Evolutionary conservation across 2,113 vertebrate genomes (phyloP).

Genomic region (Seriola aureovittata): DNA sequence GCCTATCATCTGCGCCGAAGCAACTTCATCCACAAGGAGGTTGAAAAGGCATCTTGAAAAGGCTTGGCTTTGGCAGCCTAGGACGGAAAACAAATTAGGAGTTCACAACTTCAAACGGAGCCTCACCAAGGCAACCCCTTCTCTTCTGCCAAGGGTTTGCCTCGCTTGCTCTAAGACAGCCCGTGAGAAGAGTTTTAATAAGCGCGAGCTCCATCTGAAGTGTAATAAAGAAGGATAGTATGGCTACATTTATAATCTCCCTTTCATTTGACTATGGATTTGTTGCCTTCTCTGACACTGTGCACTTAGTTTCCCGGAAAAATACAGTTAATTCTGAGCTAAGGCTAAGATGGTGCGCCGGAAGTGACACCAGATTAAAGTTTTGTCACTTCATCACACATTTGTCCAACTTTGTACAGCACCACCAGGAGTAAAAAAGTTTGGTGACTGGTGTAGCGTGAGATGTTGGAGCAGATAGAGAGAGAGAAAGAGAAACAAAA

Average conservation of each 20-base stretch:
- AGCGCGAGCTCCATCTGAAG: constrained; percentile 38
- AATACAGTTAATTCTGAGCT: constrained; percentile 7
- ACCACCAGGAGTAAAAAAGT: not conserved
- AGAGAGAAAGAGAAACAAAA: too few relatives aligned
- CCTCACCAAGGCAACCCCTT: constrained; percentile 61
- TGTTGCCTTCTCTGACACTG: constrained; percentile 6
- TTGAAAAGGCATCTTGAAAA: constrained; percentile 63
- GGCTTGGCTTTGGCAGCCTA: constrained; percentile 45
- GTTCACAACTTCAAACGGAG: constrained; percentile 65
- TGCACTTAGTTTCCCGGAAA: not conserved
- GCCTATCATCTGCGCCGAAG: not conserved
- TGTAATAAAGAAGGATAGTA: constrained; percentile 45
- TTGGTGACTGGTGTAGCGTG: not conserved
- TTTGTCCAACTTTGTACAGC: constrained; percentile 9
- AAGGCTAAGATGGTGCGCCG: not conserved
- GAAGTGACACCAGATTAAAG: constrained; percentile 37
- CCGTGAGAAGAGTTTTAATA: constrained; percentile 64
- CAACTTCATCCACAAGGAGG: constrained; percentile 13
- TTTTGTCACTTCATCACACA: constrained; percentile 23
- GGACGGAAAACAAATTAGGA: constrained; percentile 65
- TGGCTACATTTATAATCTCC: constrained; percentile 47
- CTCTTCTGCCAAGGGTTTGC: constrained; percentile 58
- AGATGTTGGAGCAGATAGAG: constrained; percentile 20
- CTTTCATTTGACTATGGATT: constrained; percentile 47
- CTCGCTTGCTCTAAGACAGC: constrained; percentile 38